These are phyloP conservation scores for Dicyrtomina minuta DNA, from an alignment of 2,888 invertebrate genomes.

Conservation along the genomic window DNA sequence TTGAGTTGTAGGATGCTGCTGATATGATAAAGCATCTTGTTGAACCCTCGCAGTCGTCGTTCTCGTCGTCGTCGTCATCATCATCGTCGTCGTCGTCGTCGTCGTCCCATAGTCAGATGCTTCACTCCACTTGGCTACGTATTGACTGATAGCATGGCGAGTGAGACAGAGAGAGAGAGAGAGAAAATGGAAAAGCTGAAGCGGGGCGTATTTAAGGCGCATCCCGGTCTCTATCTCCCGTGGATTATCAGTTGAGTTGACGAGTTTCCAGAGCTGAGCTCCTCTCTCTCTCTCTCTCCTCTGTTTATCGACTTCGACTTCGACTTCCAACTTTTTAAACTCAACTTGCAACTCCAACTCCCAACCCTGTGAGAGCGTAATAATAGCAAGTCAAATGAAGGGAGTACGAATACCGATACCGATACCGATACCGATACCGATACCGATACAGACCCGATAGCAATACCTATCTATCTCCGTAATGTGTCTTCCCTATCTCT, in stretches of 20 bases:
- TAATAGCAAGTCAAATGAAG: constrained; percentile 2
- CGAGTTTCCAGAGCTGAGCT: constrained; percentile 45
- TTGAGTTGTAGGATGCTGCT: background rate
- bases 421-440: no score
- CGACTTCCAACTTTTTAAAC: background rate
- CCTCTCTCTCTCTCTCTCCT: constrained; percentile 31
- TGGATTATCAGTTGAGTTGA: constrained; percentile 45
- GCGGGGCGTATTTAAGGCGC: constrained; percentile 14
- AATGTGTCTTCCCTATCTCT: background rate
- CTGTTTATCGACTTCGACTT: constrained; percentile 9
- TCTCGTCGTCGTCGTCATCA: no score
- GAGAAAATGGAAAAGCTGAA: constrained; percentile 19
- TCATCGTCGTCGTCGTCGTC: no score
- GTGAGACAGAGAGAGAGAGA: constrained; percentile 11
- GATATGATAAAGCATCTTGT: constrained; percentile 13
- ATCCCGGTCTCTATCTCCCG: constrained; percentile 16
- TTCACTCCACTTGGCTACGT: background rate
- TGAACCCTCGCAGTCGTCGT: background rate
- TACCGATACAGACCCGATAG: no score
- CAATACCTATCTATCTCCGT: constrained; percentile 5
- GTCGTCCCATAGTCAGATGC: no score
- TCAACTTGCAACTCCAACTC: background rate
- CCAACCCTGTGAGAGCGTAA: background rate
- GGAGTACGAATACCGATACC: background rate
- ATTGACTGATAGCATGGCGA: background rate